A percentile compares a stretch with the other conserved stretches of the same genome.
phyloP scores from a whole-genome alignment of 2,797 vertebrate genomes.

The Acanthurus leucopareius region DNA sequence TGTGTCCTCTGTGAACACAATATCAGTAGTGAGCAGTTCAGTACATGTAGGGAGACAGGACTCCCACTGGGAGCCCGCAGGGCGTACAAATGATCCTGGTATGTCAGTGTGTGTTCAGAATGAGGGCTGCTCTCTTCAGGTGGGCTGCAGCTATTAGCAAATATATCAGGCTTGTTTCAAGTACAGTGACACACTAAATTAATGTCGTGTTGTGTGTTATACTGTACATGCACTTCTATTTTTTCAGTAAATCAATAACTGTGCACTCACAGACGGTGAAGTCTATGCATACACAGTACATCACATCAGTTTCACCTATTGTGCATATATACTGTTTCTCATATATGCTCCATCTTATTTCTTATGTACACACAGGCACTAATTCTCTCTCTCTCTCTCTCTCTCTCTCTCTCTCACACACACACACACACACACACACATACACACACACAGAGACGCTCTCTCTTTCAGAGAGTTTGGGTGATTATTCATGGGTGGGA shows the following conservation, averaged over 20 bases:
- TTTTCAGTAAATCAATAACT: constrained; percentile 42
- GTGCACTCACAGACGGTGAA: background rate
- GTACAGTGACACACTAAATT: constrained; percentile 36
- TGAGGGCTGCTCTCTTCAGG: constrained; percentile 54
- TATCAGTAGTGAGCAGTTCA: constrained; percentile 28
- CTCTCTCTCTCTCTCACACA: constrained; percentile 5
- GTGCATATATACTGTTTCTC: constrained; percentile 30
- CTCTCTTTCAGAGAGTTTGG: constrained; percentile 53
- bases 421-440: constrained; percentile 8
- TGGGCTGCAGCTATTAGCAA: constrained; percentile 46
- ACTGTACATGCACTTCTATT: background rate
- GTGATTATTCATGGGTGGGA: constrained; percentile 78
- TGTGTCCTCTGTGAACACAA: constrained; percentile 35
- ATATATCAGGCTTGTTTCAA: constrained; percentile 48
- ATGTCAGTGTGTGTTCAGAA: constrained; percentile 49
- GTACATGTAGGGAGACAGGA: constrained; percentile 35
- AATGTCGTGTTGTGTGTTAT: constrained; percentile 22
- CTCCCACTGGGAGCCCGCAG: constrained; percentile 46
- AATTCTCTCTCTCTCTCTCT: constrained; percentile 8
- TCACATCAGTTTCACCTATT: constrained; percentile 20
- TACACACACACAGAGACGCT: constrained; percentile 18
- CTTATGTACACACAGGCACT: constrained; percentile 29
- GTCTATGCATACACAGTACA: constrained; percentile 8
- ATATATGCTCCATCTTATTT: constrained; percentile 4
- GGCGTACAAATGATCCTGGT: constrained; percentile 53